These are phyloP conservation scores for Dicroscelio sp. DNA, from an alignment of 2,888 invertebrate genomes.

Conservation along the genomic window DNA sequence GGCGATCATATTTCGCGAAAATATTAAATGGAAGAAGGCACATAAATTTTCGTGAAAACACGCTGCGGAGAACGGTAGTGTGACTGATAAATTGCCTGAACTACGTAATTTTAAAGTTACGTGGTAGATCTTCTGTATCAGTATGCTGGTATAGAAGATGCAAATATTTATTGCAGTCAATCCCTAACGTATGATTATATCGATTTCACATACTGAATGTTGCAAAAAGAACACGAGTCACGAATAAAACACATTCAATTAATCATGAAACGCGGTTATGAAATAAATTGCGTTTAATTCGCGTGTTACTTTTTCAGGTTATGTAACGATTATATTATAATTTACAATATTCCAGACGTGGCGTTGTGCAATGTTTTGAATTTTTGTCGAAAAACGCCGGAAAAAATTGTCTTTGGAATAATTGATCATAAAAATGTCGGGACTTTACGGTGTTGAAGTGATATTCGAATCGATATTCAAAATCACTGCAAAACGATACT, in stretches of 20 bases:
- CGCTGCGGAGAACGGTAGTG: conserved; percentile 72
- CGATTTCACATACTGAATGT: conserved; percentile 75
- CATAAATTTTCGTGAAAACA: conserved; percentile 78
- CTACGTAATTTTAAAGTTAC: conserved; percentile 72
- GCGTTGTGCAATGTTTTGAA: too few species aligned
- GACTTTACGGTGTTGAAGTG: background rate
- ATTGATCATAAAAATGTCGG: background rate
- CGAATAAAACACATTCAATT: conserved; percentile 69
- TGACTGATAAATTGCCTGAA: conserved; percentile 76
- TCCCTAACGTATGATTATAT: conserved; percentile 79
- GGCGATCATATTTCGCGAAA: conserved; percentile 77
- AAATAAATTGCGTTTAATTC: conserved; percentile 69
- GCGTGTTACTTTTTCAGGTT: too few species aligned
- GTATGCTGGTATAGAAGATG: conserved; percentile 76
- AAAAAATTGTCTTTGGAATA: too few species aligned
- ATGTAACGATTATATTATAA: background rate
- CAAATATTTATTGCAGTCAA: conserved; percentile 83
- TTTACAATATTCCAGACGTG: too few species aligned
- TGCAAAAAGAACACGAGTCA: conserved; percentile 61
- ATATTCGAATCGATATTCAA: conserved; percentile 64
- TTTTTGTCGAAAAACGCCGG: background rate
- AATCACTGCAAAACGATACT: conserved; percentile 70
- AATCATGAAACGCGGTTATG: conserved; percentile 72
- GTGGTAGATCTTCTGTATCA: conserved; percentile 71
- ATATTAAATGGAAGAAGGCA: conserved; percentile 58